These are phyloP conservation scores for Vombatus ursinus DNA, from an alignment of 2,113 vertebrate species.

Conservation along the genomic window DNA sequence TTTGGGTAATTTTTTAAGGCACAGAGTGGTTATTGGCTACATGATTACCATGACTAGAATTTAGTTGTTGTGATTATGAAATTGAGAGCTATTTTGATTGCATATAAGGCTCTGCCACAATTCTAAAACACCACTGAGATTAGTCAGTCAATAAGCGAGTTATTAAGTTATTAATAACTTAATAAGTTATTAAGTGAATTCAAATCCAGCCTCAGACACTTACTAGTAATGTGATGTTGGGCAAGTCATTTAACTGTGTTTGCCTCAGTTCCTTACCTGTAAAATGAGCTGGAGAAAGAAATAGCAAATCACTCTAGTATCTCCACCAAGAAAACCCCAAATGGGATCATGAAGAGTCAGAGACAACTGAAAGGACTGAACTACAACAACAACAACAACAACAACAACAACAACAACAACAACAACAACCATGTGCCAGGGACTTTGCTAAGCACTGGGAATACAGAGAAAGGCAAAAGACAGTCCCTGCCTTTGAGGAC, in stretches of 20 bases:
- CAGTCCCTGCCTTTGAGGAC: not conserved
- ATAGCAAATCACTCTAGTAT: not conserved
- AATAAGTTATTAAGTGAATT: not conserved
- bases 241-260: not conserved
- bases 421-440: no score
- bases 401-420: no score
- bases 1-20: not conserved
- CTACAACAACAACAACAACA: no score
- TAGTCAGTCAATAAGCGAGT: not conserved
- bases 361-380: no score
- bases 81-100: not conserved
- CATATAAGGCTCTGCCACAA: not conserved
- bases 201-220: not conserved
- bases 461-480: not conserved
- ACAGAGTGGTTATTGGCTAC: not conserved
- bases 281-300: not conserved
- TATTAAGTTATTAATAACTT: no score
- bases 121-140: not conserved
- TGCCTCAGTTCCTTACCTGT: not conserved
- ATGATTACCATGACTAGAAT: not conserved
- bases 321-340: not conserved
- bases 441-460: not conserved
- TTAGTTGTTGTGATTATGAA: not conserved
- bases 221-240: no score
- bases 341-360: not conserved